Evolutionary conservation across 2,888 invertebrate genomes (phyloP), one percentile per base, ranked within the genome.

Genomic region (Chaitophorus viminalis): DNA sequence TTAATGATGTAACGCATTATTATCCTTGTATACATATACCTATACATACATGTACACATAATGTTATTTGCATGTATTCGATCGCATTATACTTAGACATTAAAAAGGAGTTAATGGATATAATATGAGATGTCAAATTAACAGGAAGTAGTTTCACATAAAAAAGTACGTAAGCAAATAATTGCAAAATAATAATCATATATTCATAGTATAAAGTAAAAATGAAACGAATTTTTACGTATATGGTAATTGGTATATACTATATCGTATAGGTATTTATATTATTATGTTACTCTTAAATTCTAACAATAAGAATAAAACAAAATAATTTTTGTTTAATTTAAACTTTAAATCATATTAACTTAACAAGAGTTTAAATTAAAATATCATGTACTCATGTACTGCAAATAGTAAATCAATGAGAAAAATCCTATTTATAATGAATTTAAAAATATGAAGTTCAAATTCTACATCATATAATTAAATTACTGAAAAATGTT

Each of bases 111-210:
- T 78, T 33, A 60, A 17, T 78, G 54, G 60, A 60, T 54, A 60
- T 78, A 54, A 60, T 60, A 36, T 60, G 60, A 36, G 25, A 65
- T 60, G 36, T n/a, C n/a, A 65, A 79, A 65, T 79, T 79, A 36
- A 65, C 60, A 79, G 79, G 60, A 79, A 79, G 79, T 79, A 25
- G n/a, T 79, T 79, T n/a, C 36, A 36, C n/a, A 36, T 65, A 29
- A 65, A 77, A 79, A 65, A 60, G 17, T 33, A 3, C 60, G 36
- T 60, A 60, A 0, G 36, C n/a, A 60, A 54, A 78, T 78, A 65
- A 79, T 79, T 65, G 18, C n/a, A 60, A 65, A 79, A 60, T 79
- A 79, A 79, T 36, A 79, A 65, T 79, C 79, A 25, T n/a, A n/a
- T n/a, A n/a, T n/a, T 54, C 5, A 78, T n/a, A 78, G 3, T 46